phyloP scores from a whole-genome alignment of 2,888 invertebrate species.

The Sphaerophoria taeniata region DNA sequence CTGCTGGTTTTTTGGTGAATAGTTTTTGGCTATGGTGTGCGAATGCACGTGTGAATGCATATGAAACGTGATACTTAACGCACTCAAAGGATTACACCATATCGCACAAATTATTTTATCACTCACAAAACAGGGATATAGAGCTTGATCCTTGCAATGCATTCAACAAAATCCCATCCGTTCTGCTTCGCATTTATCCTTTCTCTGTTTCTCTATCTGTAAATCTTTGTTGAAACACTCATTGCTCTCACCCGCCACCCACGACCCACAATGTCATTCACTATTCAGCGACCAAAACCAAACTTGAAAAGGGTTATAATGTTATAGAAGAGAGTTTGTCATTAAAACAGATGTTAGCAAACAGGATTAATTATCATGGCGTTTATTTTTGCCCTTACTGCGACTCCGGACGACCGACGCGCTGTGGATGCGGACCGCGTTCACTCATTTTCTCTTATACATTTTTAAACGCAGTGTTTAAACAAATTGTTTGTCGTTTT shows the following conservation, averaged over 20 bases:
- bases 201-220: background rate
- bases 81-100: constrained; percentile 69
- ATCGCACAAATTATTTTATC: constrained; percentile 63
- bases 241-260: background rate
- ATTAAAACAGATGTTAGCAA: constrained; percentile 75
- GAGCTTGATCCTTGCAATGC: constrained; percentile 49
- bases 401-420: background rate
- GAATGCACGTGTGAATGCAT: constrained; percentile 74
- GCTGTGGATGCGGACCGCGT: background rate
- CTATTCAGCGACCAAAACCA: background rate
- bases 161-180: constrained; percentile 6
- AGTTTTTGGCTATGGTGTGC: constrained; percentile 6
- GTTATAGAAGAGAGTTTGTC: constrained; percentile 62
- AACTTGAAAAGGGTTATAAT: constrained; percentile 65
- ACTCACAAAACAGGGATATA: constrained; percentile 30
- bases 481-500: constrained; percentile 12
- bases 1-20: constrained; percentile 8
- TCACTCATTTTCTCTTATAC: background rate
- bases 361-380: constrained; percentile 73
- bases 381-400: constrained; percentile 56
- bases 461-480: constrained; percentile 65
- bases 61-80: constrained; percentile 74
- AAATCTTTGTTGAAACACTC: constrained; percentile 5
- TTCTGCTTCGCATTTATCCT: constrained; percentile 2
- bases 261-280: constrained; percentile 1